Conservation (phyloP, 2,888 invertebrate genomes). For the Tetranychus piercei region DNA sequence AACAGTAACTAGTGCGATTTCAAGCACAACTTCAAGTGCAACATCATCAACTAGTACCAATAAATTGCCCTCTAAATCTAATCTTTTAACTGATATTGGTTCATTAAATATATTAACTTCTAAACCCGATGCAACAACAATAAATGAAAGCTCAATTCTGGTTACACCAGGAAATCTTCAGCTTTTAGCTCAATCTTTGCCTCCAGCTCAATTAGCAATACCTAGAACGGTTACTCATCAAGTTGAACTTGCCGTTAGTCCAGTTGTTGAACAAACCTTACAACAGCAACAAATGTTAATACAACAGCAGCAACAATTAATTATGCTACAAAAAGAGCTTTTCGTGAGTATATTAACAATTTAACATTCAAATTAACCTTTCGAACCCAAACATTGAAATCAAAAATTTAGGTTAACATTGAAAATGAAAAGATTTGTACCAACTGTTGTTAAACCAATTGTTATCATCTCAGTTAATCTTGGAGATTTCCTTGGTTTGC, state of each 20-base stretch:
- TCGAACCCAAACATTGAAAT: background rate
- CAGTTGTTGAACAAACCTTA: slow-evolving; percentile 19
- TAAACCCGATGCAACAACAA: background rate
- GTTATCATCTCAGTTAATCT: background rate
- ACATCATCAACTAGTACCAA: background rate
- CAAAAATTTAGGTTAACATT: background rate
- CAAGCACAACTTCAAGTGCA: background rate
- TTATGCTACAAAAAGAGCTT: slow-evolving; percentile 24
- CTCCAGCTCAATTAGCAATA: slow-evolving; percentile 5
- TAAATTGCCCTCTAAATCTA: too few species aligned
- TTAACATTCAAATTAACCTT: slow-evolving; percentile 2
- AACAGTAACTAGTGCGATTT: background rate
- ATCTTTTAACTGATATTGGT: too few species aligned
- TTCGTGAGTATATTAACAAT: background rate
- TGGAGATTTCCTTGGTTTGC: too few species aligned
- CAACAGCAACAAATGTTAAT: slow-evolving; percentile 35
- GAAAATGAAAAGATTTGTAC: too few species aligned
- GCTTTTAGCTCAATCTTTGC: background rate
- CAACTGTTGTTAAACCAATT: too few species aligned
- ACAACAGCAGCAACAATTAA: slow-evolving; percentile 29
- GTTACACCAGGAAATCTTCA: background rate
- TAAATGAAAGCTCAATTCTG: background rate
- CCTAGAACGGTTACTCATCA: background rate
- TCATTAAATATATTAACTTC: too few species aligned
- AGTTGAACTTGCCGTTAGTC: slow-evolving; percentile 8